Conservation (phyloP, 2,113 vertebrate genomes). For the Myrmecophaga tridactyla region DNA sequence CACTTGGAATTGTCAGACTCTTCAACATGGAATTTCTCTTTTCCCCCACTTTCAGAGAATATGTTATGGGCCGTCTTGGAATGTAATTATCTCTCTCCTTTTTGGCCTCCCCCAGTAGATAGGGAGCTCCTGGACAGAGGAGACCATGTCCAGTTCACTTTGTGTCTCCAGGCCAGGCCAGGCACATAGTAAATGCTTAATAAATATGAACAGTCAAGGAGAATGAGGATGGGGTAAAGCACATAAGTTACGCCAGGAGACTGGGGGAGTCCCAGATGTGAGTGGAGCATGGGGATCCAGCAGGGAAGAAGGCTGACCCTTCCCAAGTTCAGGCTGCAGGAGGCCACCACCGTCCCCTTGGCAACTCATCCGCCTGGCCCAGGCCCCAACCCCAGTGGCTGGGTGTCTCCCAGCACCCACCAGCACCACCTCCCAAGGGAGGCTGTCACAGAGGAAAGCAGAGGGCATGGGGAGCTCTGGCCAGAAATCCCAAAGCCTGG, state of each 20-base stretch:
- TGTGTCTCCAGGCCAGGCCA: background rate
- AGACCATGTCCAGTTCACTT: background rate
- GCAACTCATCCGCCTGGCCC: background rate
- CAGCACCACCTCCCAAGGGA: background rate
- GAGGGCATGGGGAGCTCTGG: background rate
- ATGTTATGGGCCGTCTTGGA: background rate
- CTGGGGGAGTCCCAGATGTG: background rate
- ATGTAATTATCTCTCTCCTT: background rate
- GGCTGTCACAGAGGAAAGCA: background rate
- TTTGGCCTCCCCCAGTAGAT: background rate
- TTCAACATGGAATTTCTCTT: background rate
- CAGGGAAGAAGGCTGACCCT: background rate
- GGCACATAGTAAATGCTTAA: background rate
- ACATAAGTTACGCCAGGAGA: background rate
- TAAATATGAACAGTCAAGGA: background rate
- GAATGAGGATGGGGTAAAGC: background rate
- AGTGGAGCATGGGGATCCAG: background rate
- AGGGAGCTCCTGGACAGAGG: background rate
- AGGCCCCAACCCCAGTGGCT: background rate
- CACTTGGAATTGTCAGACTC: background rate
- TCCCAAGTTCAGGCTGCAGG: background rate
- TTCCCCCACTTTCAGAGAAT: background rate
- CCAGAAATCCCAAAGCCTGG: background rate
- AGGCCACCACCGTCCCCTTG: background rate
- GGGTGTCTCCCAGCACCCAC: background rate